Conservation (phyloP, 2,113 vertebrate species). For the Phylloscopus trochilus region DNA sequence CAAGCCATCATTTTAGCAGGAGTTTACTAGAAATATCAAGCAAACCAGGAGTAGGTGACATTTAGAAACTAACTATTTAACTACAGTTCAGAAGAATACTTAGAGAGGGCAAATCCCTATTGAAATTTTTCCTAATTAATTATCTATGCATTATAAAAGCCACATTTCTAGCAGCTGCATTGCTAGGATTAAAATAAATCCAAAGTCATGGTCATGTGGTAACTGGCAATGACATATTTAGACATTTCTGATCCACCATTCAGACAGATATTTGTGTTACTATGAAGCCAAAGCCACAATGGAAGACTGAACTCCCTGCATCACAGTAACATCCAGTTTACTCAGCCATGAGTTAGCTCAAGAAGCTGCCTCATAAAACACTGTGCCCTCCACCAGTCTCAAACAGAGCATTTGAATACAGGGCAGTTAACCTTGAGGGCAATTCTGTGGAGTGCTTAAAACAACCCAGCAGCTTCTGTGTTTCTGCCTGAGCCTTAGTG, state of each 20-base stretch:
- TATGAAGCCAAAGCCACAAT: neutral
- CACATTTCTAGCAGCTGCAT: neutral
- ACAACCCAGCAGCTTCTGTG: neutral
- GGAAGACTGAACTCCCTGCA: neutral
- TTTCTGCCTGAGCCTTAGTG: neutral
- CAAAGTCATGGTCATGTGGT: neutral
- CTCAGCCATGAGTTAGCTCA: neutral
- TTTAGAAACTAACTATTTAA: neutral
- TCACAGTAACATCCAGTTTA: neutral
- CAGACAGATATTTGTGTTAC: neutral
- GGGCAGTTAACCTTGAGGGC: neutral
- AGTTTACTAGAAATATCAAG: neutral
- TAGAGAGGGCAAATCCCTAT: neutral
- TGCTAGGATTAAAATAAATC: neutral
- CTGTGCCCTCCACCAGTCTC: neutral
- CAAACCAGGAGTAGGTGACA: neutral
- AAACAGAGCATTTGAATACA: neutral
- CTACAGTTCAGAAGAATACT: neutral
- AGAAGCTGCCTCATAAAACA: neutral
- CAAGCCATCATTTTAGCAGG: neutral
- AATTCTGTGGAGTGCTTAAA: neutral
- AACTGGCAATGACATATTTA: neutral
- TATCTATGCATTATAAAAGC: neutral
- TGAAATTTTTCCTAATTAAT: neutral
- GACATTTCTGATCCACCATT: neutral